A percentile compares a stretch with the other conserved stretches of the same genome.
phyloP scores from a whole-genome alignment of 1,140 invertebrate genomes.

The Aphaenogaster rudis region DNA sequence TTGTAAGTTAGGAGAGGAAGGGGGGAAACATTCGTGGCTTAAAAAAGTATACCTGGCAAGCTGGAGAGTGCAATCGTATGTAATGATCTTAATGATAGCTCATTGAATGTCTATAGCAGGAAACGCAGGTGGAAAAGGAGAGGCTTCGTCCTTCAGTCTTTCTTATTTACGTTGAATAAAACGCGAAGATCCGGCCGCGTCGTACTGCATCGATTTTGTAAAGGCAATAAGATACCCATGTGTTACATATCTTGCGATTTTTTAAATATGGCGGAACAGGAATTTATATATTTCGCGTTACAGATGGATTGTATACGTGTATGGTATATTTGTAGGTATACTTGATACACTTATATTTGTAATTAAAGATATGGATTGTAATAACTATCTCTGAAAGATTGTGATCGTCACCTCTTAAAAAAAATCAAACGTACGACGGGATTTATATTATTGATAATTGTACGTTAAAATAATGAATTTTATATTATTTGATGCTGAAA shows the following conservation, averaged over 20 bases:
- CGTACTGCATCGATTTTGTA: neutral
- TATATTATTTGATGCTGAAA: constrained; percentile 1
- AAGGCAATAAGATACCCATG: neutral
- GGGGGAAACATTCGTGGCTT: neutral
- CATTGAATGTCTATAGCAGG: constrained; percentile 54
- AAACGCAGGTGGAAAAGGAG: constrained; percentile 34
- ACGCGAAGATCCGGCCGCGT: neutral
- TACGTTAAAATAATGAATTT: neutral
- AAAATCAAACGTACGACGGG: neutral
- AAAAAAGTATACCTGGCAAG: constrained; percentile 14
- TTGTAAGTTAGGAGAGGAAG: neutral
- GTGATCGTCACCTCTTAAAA: neutral
- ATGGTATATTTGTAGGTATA: too few relatives aligned
- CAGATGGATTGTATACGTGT: neutral
- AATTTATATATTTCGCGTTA: neutral
- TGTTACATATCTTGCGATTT: constrained; percentile 1
- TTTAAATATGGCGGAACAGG: neutral
- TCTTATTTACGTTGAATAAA: constrained; percentile 40
- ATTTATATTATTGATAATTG: neutral
- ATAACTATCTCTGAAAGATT: neutral
- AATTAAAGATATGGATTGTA: neutral
- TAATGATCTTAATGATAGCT: constrained; percentile 60
- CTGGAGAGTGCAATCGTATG: constrained; percentile 38
- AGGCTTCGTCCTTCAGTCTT: constrained; percentile 21
- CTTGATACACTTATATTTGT: neutral